Percentiles rank a stretch among this genome's conserved stretches.
Conservation (phyloP, 1,140 invertebrate genomes). For the Ceratosolen fusciceps region DNA sequence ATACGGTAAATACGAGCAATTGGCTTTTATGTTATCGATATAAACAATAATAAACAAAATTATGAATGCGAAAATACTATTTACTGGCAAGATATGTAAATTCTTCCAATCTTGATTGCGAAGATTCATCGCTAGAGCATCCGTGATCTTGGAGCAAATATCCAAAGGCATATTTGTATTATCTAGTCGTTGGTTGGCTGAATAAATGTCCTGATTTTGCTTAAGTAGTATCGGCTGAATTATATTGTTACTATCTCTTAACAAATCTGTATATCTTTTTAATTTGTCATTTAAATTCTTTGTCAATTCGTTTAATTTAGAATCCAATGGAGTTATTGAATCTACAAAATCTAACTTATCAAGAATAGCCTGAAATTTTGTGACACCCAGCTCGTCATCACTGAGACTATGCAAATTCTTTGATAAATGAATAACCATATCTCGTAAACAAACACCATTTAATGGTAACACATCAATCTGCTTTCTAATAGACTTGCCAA, state of each 20-base stretch:
- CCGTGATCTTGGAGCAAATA: conserved; percentile 62
- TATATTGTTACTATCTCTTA: conserved; percentile 58
- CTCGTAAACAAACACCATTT: conserved; percentile 64
- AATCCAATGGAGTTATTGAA: conserved; percentile 54
- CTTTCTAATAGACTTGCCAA: conserved; percentile 61
- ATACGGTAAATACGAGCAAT: background rate
- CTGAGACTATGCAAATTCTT: conserved; percentile 59
- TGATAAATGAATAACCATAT: conserved; percentile 63
- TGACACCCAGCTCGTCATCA: conserved; percentile 66
- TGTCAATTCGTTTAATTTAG: conserved; percentile 55
- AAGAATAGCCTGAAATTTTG: conserved; percentile 63
- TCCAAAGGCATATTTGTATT: conserved; percentile 55
- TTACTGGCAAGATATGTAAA: conserved; percentile 64
- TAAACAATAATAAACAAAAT: background rate
- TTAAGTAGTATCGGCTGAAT: conserved; percentile 60
- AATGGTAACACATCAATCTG: conserved; percentile 65
- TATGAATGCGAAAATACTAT: background rate
- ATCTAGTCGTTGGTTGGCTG: background rate
- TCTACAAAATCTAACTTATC: conserved; percentile 63
- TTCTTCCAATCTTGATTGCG: conserved; percentile 65
- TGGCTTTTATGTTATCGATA: background rate
- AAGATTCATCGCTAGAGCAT: conserved; percentile 60
- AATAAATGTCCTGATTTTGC: conserved; percentile 52
- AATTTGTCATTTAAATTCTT: conserved; percentile 64
- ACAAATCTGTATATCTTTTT: conserved; percentile 56